Percentiles rank a stretch among this genome's conserved stretches.
Conservation (phyloP, 2,888 invertebrate genomes). For the Eristalis intricaria region DNA sequence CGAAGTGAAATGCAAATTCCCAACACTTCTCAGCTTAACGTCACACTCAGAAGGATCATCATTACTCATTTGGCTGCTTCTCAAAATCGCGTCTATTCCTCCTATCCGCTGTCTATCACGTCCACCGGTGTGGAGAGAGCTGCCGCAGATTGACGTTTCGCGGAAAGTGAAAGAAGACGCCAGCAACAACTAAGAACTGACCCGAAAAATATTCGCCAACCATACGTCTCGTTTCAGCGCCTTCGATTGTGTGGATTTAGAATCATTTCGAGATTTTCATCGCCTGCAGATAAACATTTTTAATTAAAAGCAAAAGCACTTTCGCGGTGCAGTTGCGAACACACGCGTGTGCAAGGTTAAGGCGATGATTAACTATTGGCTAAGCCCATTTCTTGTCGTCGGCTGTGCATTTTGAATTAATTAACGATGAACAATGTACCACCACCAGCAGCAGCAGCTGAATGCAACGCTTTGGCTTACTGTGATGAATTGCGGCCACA, state of each 20-base stretch:
- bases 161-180: conserved; percentile 19
- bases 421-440: not conserved
- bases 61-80: conserved; percentile 43
- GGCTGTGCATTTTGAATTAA: conserved; percentile 2
- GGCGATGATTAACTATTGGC: conserved; percentile 65
- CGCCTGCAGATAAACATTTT: conserved; percentile 22
- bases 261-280: conserved; percentile 38
- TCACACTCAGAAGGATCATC: conserved; percentile 44
- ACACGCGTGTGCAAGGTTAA: conserved; percentile 62
- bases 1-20: conserved; percentile 53
- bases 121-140: not conserved
- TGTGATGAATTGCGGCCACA: conserved; percentile 53
- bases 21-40: conserved; percentile 21
- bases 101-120: conserved; percentile 15
- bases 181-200: conserved; percentile 39
- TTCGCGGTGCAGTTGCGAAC: conserved; percentile 6
- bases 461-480: not conserved
- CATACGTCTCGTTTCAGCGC: conserved; percentile 35
- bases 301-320: conserved; percentile 58
- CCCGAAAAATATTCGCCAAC: conserved; percentile 41
- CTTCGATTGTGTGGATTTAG: conserved; percentile 50
- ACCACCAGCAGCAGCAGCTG: not conserved
- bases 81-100: conserved; percentile 37
- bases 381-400: conserved; percentile 6
- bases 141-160: conserved; percentile 29